These are phyloP conservation scores for Anadara kagoshimensis DNA, from an alignment of 1,140 invertebrate genomes.

Conservation along the genomic window DNA sequence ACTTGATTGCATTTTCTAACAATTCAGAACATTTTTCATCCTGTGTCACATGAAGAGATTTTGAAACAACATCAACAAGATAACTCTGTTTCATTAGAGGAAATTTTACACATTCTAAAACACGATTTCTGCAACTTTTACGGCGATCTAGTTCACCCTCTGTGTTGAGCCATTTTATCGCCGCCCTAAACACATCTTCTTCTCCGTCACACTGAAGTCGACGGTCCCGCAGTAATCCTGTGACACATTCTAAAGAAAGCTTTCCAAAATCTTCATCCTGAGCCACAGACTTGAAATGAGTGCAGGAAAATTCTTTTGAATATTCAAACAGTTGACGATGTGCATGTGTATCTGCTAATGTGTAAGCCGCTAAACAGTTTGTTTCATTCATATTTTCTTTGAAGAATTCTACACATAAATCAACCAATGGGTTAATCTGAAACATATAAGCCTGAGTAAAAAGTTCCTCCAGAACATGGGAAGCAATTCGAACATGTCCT, in stretches of 20 bases:
- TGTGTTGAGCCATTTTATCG: constrained; percentile 62
- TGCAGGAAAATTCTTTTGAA: constrained; percentile 58
- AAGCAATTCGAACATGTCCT: constrained; percentile 61
- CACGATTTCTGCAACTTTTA: constrained; percentile 44
- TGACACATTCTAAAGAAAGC: constrained; percentile 60
- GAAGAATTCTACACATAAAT: constrained; percentile 65
- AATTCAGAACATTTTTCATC: constrained; percentile 62
- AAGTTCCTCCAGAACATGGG: constrained; percentile 57
- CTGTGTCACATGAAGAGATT: constrained; percentile 48
- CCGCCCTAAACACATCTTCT: constrained; percentile 63
- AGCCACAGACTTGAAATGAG: constrained; percentile 55
- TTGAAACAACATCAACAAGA: constrained; percentile 60
- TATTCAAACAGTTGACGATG: constrained; percentile 61
- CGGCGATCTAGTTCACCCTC: constrained; percentile 46
- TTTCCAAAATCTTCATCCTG: constrained; percentile 65
- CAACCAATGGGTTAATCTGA: constrained; percentile 60
- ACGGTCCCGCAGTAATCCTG: constrained; percentile 60
- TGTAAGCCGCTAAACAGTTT: constrained; percentile 65
- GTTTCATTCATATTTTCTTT: constrained; percentile 62
- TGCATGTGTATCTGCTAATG: constrained; percentile 62
- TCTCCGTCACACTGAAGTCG: constrained; percentile 60
- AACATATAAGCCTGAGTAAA: constrained; percentile 67
- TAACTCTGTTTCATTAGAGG: constrained; percentile 61
- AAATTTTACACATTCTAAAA: constrained; percentile 66
- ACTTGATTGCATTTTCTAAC: constrained; percentile 61